Evolutionary conservation across 2,888 invertebrate genomes (phyloP).

Genomic region (Gymnoscelis rufifasciata): DNA sequence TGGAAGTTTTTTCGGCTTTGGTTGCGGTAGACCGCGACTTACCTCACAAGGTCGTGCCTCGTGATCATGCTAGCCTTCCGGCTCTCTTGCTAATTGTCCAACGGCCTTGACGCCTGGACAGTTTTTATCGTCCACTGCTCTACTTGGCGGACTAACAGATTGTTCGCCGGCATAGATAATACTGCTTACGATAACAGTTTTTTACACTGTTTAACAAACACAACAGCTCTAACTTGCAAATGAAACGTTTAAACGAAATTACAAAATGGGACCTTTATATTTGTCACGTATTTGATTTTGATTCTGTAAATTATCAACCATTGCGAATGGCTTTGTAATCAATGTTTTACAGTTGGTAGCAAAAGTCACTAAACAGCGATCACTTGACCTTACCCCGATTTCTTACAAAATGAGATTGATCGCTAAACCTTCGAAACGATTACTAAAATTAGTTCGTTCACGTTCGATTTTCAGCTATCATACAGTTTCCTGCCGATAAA

Average conservation of each 20-base stretch:
- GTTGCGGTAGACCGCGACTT: conserved; percentile 56
- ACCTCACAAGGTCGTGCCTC: conserved; percentile 54
- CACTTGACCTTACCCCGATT: conserved; percentile 60
- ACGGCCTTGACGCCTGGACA: conserved; percentile 52
- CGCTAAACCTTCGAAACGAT: conserved; percentile 46
- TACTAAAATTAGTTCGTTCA: conserved; percentile 40
- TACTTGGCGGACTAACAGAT: conserved; percentile 31
- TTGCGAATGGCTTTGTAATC: no score
- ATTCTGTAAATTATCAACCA: no score
- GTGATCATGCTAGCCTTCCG: conserved; percentile 52
- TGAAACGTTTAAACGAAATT: conserved; percentile 32
- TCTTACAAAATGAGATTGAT: conserved; percentile 49
- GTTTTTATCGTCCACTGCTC: conserved; percentile 45
- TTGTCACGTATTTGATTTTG: no score
- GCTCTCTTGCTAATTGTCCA: conserved; percentile 39
- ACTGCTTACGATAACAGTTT: conserved; percentile 26
- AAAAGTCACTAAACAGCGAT: conserved; percentile 38
- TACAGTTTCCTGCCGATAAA: no score
- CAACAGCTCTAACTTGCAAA: conserved; percentile 29
- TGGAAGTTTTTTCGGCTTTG: conserved; percentile 52
- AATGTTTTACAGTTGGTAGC: conserved; percentile 35
- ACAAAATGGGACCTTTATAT: conserved; percentile 27
- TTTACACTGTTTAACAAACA: background rate
- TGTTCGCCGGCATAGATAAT: conserved; percentile 30
- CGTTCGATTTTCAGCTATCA: conserved; percentile 37